Percentiles rank a stretch among this genome's conserved stretches.
These are phyloP conservation scores for Cyanoliseus patagonus DNA, from an alignment of 2,113 vertebrate species.

Conservation along the genomic window DNA sequence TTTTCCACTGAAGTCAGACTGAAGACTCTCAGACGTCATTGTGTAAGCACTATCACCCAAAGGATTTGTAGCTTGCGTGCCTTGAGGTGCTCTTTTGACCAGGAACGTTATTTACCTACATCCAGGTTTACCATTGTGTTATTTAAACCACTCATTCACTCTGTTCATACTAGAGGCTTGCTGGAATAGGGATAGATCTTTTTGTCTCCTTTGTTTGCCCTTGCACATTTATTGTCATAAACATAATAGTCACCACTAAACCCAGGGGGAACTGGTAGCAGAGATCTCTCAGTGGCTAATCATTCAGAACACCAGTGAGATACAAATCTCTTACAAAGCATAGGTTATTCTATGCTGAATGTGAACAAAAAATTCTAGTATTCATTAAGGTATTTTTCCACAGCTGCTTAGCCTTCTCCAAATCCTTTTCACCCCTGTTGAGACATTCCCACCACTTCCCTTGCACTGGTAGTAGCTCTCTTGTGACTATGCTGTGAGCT, in stretches of 20 bases:
- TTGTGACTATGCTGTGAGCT: accelerated
- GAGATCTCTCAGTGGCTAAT: not conserved
- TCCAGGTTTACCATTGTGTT: not conserved
- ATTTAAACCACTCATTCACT: not conserved
- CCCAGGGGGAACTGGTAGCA: not conserved
- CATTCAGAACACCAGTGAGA: not conserved
- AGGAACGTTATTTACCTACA: not conserved
- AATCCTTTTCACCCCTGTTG: not conserved
- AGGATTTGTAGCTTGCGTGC: not conserved
- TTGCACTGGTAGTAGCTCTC: not conserved
- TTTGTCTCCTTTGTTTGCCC: not conserved
- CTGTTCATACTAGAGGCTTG: not conserved
- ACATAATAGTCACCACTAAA: not conserved
- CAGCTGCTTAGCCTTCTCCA: not conserved
- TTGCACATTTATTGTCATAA: not conserved
- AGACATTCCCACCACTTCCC: not conserved
- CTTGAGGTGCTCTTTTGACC: not conserved
- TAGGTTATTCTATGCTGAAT: not conserved
- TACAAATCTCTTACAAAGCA: not conserved
- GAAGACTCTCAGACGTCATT: not conserved
- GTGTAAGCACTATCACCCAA: not conserved
- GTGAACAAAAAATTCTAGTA: not conserved
- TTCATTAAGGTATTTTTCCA: not conserved
- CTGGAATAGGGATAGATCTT: not conserved
- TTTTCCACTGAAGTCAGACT: not conserved